Evolutionary conservation across 2,797 vertebrate species (phyloP).

Genomic region (Chelidonichthys spinosus): DNA sequence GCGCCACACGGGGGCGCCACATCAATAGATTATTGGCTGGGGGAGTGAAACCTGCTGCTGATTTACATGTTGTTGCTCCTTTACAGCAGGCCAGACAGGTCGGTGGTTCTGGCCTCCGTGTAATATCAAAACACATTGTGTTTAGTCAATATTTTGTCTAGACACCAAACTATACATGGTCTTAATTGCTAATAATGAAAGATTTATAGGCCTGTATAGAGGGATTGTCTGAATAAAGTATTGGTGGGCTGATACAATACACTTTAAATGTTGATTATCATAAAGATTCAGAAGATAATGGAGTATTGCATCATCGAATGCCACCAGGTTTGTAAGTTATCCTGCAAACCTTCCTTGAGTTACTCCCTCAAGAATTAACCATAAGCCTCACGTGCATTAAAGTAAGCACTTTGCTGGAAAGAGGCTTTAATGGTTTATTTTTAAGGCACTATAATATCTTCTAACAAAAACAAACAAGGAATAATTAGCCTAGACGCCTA

Average conservation of each 20-base stretch:
- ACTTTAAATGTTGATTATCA: background rate
- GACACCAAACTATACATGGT: background rate
- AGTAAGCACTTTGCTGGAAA: background rate
- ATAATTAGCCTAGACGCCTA: background rate
- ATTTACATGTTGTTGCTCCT: background rate
- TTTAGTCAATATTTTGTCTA: slow-evolving; percentile 7
- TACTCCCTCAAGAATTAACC: background rate
- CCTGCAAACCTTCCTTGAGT: background rate
- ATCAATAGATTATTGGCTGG: slow-evolving; percentile 12
- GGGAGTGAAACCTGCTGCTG: slow-evolving; percentile 24
- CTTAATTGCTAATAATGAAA: background rate
- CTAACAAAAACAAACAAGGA: background rate
- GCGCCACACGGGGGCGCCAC: slow-evolving; percentile 71
- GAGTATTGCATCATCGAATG: background rate
- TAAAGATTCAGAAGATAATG: background rate
- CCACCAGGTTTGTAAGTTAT: background rate
- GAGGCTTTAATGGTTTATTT: background rate
- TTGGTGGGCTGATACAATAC: background rate
- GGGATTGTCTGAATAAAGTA: background rate
- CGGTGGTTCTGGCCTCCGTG: background rate
- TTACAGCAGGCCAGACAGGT: slow-evolving; percentile 13
- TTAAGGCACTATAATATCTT: background rate
- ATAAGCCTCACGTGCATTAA: no score
- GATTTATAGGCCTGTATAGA: background rate
- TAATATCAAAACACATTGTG: slow-evolving; percentile 12